phyloP scores from a whole-genome alignment of 2,797 vertebrate genomes.

The Brotogeris chrysoptera region DNA sequence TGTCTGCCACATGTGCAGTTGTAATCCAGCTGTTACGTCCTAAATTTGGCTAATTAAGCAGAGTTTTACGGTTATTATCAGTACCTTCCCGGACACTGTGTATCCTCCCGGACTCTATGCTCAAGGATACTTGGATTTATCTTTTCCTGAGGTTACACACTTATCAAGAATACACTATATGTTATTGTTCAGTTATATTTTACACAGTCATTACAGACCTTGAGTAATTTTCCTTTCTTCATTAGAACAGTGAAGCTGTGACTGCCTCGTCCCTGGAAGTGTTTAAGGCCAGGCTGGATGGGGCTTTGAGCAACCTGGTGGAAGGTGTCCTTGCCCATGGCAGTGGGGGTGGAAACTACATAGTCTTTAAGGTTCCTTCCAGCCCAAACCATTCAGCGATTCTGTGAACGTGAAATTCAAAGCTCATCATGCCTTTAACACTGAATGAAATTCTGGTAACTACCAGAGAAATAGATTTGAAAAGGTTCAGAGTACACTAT shows the following conservation, averaged over 20 bases:
- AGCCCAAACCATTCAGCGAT: not conserved
- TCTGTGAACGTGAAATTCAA: not conserved
- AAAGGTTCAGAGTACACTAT: not conserved
- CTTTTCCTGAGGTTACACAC: too few species aligned
- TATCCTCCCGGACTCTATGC: too few species aligned
- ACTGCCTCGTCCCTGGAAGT: not conserved
- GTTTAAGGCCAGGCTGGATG: not conserved
- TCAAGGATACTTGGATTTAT: too few species aligned
- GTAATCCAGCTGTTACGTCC: too few species aligned
- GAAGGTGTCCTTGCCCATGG: not conserved
- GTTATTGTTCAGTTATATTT: too few species aligned
- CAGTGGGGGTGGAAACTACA: not conserved
- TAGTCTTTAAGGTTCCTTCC: not conserved
- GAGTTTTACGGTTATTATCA: too few species aligned
- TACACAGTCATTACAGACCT: too few species aligned
- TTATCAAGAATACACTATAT: too few species aligned
- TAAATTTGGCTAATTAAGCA: too few species aligned
- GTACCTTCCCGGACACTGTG: too few species aligned
- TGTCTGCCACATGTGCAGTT: too few species aligned
- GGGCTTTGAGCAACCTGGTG: not conserved
- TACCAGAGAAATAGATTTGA: not conserved
- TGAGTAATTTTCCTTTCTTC: too few species aligned
- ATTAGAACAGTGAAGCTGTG: not conserved
- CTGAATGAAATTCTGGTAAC: not conserved
- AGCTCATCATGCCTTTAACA: not conserved